A percentile compares a stretch with the other conserved stretches of the same genome.
Conservation (phyloP, 1,140 invertebrate species). For the Orussus abietinus region DNA sequence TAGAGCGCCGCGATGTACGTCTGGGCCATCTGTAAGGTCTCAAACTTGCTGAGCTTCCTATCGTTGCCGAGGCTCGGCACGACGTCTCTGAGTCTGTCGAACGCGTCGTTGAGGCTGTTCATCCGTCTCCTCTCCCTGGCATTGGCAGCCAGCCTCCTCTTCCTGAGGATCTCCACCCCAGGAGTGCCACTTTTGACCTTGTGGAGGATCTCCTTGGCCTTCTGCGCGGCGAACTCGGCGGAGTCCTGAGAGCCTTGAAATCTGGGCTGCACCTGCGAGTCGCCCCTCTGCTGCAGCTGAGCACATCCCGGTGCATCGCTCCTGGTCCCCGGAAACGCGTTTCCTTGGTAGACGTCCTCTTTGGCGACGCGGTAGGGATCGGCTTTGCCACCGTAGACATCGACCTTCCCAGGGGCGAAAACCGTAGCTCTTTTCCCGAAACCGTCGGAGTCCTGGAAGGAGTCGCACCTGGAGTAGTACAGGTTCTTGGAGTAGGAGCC, state of each 20-base stretch:
- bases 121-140: conserved; percentile 69
- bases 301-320: too few relatives aligned
- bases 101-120: conserved; percentile 72
- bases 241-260: conserved; percentile 2
- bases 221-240: conserved; percentile 15
- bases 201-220: conserved; percentile 33
- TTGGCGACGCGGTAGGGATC: too few relatives aligned
- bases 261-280: conserved; percentile 8
- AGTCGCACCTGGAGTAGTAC: conserved; percentile 18
- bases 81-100: conserved; percentile 68
- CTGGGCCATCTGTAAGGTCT: conserved; percentile 80
- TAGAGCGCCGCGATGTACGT: conserved; percentile 69
- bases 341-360: too few relatives aligned
- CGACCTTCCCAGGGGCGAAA: neutral
- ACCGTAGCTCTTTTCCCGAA: neutral
- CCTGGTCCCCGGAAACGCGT: too few relatives aligned
- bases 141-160: conserved; percentile 64
- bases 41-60: conserved; percentile 75
- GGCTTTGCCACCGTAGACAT: neutral
- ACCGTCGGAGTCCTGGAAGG: conserved; percentile 19
- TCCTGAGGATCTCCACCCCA: conserved; percentile 53
- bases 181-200: conserved; percentile 50
- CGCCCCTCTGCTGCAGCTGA: conserved; percentile 2
- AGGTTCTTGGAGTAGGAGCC: conserved; percentile 15
- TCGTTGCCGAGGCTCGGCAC: conserved; percentile 68